Percentiles rank a stretch among this genome's conserved stretches.
Evolutionary conservation across 2,113 vertebrate species (phyloP).

Genomic region (Dipodomys spectabilis): DNA sequence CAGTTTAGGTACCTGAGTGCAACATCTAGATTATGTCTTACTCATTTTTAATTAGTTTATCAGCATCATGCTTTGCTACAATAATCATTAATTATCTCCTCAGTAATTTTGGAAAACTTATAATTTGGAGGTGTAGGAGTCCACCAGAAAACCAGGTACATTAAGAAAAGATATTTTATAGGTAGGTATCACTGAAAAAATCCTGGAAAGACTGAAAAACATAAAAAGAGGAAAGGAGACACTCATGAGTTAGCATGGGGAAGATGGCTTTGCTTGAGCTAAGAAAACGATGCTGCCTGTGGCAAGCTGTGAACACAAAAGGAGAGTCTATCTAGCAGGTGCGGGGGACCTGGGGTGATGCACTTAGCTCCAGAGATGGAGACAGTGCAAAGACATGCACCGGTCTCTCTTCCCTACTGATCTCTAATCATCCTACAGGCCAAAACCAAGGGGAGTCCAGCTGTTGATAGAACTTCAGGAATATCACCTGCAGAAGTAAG

Average conservation of each 20-base stretch:
- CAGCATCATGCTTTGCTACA: neutral
- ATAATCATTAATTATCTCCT: neutral
- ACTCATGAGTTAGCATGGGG: neutral
- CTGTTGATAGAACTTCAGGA: neutral
- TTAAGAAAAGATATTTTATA: neutral
- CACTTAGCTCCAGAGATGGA: neutral
- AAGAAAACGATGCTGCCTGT: no score
- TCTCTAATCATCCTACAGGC: neutral
- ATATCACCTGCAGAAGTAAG: neutral
- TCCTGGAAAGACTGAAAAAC: neutral
- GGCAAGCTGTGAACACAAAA: neutral
- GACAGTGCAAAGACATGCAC: fast-evolving
- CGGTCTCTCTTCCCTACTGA: neutral
- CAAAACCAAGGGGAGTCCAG: neutral
- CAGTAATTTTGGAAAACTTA: neutral
- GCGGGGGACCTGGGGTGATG: no score
- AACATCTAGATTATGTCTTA: neutral
- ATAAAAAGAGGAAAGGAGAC: neutral
- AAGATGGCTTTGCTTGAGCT: neutral
- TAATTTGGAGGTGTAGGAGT: neutral
- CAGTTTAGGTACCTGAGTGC: neutral
- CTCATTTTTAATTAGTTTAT: neutral
- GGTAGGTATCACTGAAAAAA: neutral
- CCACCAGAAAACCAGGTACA: neutral
- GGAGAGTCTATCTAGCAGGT: neutral